phyloP scores from a whole-genome alignment of 2,797 vertebrate genomes.

The Sylvilagus floridanus region DNA sequence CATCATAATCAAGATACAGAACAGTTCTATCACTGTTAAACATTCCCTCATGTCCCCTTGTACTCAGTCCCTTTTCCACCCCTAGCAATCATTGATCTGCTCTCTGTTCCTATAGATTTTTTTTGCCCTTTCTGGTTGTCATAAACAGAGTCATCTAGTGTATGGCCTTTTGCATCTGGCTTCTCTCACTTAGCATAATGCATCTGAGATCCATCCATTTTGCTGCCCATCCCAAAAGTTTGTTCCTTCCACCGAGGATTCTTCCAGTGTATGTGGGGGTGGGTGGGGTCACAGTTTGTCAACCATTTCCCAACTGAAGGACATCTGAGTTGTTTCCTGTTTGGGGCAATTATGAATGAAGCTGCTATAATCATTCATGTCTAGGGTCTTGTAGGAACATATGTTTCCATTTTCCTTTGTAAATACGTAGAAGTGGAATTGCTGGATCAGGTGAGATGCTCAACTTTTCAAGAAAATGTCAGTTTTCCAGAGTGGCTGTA shows the following conservation, averaged over 20 bases:
- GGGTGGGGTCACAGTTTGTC: neutral
- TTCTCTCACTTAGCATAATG: constrained; percentile 42
- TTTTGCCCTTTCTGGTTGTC: neutral
- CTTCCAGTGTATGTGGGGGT: neutral
- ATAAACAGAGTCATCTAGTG: neutral
- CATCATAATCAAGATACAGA: neutral
- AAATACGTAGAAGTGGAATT: constrained; percentile 48
- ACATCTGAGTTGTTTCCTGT: constrained; percentile 45
- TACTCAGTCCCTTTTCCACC: neutral
- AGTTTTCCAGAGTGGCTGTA: neutral
- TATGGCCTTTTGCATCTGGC: constrained; percentile 23
- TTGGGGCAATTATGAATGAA: constrained; percentile 61
- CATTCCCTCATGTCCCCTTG: neutral
- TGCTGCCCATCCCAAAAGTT: neutral
- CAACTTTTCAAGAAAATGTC: constrained; percentile 50
- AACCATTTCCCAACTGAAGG: constrained; percentile 24
- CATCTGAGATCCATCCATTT: neutral
- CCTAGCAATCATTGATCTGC: neutral
- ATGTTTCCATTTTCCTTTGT: constrained; percentile 65
- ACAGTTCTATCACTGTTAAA: neutral
- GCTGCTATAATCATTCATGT: constrained; percentile 14
- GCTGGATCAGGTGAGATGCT: neutral
- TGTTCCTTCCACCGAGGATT: neutral
- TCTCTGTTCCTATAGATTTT: constrained; percentile 6
- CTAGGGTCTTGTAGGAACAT: constrained; percentile 49